Evolutionary conservation across 2,888 invertebrate species (phyloP), one percentile per base, ranked within the genome.

Genomic region (Xylota segnis): DNA sequence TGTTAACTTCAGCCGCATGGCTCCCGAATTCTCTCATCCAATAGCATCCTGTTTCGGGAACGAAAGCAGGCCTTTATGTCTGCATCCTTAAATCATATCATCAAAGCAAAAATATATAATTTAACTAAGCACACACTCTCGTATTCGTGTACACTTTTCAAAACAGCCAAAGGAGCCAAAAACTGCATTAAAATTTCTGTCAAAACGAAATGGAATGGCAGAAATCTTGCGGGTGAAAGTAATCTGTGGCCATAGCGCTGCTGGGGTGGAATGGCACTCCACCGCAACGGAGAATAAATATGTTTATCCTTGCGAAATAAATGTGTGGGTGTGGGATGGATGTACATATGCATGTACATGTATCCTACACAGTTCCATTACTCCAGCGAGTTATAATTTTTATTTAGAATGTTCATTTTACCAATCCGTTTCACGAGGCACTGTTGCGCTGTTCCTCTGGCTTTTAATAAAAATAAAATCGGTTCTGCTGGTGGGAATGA

Each of bases 151-250:
- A 32, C 56, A 54, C 54, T 45, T 75, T 45, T 54, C 54, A 23
- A 71, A 59, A 50, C 47, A 58, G 45, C 12, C 27, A 66, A 66
- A 68, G 50, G 23, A 76, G 10, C 40, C 32, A 10, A 50, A 40
- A 59, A 76, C 37, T 76, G 66, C 58, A 68, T 68, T 59, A 50
- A 40, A 76, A 68, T 68, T n/a, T 50, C 59, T 66, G 40, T 76
- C 37, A 65, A 65, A 66, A 76, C 23, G 23, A 47, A 58, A 47
- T 63, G n/a, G 63, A 50, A 40, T 65, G 45, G 34, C 37, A 56
- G 56, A 50, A 37, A 16, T 58, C 37, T 76, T 58, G 45, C 47
- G 47, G 47, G 5, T 58, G 37, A 66, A 66, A 76, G 58, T 40
- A 76, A 66, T 66, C 37, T 50, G n/a, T n/a, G 14, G 34, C 27